Evolutionary conservation across 2,888 invertebrate genomes (phyloP), one percentile per base, ranked within the genome.

Genomic region (Pachycephus smyrnensis): DNA sequence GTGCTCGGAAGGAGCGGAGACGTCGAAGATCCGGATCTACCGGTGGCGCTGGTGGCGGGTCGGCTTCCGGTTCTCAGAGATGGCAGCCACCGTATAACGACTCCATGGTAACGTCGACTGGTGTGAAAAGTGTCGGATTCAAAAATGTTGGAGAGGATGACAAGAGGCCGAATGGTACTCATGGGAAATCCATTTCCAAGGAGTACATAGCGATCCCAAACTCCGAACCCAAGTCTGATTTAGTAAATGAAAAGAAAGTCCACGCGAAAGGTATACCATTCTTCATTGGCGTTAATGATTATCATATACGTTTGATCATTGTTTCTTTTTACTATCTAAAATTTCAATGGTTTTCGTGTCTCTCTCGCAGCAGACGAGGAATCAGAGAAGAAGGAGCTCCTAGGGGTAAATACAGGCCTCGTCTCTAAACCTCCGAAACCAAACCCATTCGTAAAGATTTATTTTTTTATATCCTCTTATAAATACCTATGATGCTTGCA

Each of bases 351-450:
- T 55, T 55, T 55, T 55, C 55, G 9, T 77, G 9, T 77, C 82
- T 83, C 78, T 81, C 78, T 87, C 86, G 69, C 88, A 90, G 89
- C 87, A 85, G 91, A 91, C 80, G 91, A 91, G 79, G 91, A 91
- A 82, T 84, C 89, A 81, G 91, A 91, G 84, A 90, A 90, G 84
- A 91, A 91, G 89, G 91, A 91, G 83, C 90, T 91, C 84, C 91
- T 91, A 81, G 91, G 90, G 91, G 91, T 91, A 91, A 91, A 91
- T 91, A 91, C 91, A 86, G 90, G 91, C 89, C 87, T 86, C 89
- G 88, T 86, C 87, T 86, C 89, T 89, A 91, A 91, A 89, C 85
- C 90, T 90, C 87, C 90, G 87, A 91, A 91, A 90, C 90, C 88
- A 81, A 91, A 91, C 83, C 91, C 91, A 91, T 91, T 91, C 87